phyloP scores from a whole-genome alignment of 2,797 vertebrate genomes.

The Eulemur albifrons region DNA sequence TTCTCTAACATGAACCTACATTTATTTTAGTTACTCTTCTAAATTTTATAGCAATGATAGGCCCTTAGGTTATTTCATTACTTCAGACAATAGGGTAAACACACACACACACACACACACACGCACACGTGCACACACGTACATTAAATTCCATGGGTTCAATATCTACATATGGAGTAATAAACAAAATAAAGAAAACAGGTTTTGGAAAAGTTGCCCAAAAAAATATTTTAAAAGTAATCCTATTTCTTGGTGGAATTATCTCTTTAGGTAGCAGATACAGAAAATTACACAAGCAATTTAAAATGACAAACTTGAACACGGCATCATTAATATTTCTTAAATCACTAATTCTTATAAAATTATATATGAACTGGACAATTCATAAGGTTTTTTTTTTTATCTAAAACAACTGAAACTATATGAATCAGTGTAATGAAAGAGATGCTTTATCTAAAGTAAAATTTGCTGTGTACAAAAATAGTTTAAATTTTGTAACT shows the following conservation, averaged over 20 bases:
- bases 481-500: slow-evolving; percentile 76
- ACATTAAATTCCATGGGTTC: slow-evolving; percentile 15
- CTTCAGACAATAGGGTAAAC: slow-evolving; percentile 42
- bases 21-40: slow-evolving; percentile 76
- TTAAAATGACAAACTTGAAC: slow-evolving; percentile 32
- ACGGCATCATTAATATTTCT: background rate
- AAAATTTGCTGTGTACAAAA: slow-evolving; percentile 71
- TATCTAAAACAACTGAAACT: slow-evolving; percentile 13
- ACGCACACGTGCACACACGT: background rate
- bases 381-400: background rate
- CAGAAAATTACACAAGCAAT: background rate
- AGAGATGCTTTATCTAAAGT: slow-evolving; percentile 54
- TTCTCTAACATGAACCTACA: slow-evolving; percentile 74
- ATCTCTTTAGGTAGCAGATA: background rate
- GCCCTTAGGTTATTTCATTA: slow-evolving; percentile 58
- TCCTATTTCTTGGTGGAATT: slow-evolving; percentile 24
- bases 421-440: slow-evolving; percentile 22
- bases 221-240: background rate
- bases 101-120: background rate
- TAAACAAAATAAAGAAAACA: background rate
- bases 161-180: background rate
- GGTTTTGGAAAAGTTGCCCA: background rate
- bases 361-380: background rate
- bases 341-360: slow-evolving; percentile 33
- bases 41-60: slow-evolving; percentile 73